Percentiles rank a stretch among this genome's conserved stretches.
Evolutionary conservation across 2,113 vertebrate species (phyloP).

Genomic region (Acrocephalus arundinaceus): DNA sequence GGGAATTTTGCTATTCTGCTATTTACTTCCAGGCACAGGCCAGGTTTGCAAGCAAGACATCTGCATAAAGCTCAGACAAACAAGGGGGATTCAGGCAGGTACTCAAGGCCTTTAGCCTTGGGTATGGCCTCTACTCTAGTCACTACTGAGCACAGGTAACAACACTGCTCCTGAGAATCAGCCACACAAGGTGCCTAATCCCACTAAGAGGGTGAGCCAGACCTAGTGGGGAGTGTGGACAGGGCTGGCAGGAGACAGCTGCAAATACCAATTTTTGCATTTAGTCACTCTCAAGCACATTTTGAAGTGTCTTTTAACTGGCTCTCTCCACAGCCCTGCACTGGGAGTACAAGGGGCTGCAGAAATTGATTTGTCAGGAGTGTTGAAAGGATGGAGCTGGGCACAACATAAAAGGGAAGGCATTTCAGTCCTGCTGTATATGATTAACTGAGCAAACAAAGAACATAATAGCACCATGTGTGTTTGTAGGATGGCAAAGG

Average conservation of each 20-base stretch:
- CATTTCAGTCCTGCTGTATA: not conserved
- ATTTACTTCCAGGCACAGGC: not conserved
- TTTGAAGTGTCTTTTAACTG: not conserved
- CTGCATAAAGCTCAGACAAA: not conserved
- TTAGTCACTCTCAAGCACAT: not conserved
- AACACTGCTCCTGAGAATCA: not conserved
- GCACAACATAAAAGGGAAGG: not conserved
- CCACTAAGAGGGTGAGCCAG: rapidly evolving
- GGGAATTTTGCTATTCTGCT: not conserved
- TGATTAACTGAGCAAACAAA: constrained; percentile 8
- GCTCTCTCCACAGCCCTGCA: not conserved
- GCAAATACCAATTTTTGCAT: not conserved
- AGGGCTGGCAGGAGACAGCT: not conserved
- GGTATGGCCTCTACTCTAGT: not conserved
- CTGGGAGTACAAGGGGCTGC: not conserved
- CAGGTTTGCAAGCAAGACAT: not conserved
- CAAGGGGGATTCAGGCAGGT: not conserved
- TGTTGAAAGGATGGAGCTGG: not conserved
- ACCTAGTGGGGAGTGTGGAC: rapidly evolving
- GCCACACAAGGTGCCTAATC: not conserved
- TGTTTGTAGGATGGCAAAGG: constrained; percentile 28
- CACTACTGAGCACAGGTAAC: not conserved
- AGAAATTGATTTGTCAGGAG: not conserved
- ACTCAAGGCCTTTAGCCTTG: not conserved
- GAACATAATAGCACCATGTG: constrained; percentile 63